These are phyloP conservation scores for Scaptomyza graminum DNA, from an alignment of 1,140 invertebrate species.

Conservation along the genomic window DNA sequence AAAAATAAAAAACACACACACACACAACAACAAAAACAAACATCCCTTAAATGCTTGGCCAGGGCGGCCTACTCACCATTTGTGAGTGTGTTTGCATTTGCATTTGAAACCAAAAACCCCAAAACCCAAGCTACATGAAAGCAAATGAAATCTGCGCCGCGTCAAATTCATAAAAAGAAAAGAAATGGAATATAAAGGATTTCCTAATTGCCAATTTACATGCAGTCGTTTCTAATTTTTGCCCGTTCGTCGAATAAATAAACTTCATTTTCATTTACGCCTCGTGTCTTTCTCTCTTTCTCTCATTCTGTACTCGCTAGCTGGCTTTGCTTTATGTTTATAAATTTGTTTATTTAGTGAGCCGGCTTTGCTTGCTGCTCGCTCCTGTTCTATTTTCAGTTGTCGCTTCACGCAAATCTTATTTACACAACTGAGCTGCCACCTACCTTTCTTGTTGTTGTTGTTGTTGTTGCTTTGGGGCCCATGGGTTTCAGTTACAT, in stretches of 20 bases:
- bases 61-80: conserved; percentile 7
- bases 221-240: conserved; percentile 77
- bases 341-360: conserved; percentile 73
- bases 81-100: conserved; percentile 52
- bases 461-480: background rate
- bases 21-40: conserved; percentile 12
- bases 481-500: conserved; percentile 30
- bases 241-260: conserved; percentile 75
- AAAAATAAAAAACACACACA: conserved; percentile 44
- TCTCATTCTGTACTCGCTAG: background rate
- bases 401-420: conserved; percentile 59
- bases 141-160: conserved; percentile 65
- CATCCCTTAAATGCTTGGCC: conserved; percentile 9
- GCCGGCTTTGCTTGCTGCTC: conserved; percentile 42
- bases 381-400: background rate
- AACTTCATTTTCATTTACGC: conserved; percentile 55
- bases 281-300: background rate
- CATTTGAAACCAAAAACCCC: conserved; percentile 53
- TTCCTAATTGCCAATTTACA: conserved; percentile 81
- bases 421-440: conserved; percentile 53
- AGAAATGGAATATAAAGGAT: conserved; percentile 79
- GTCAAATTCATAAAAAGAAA: conserved; percentile 72
- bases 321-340: conserved; percentile 44
- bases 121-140: conserved; percentile 37
- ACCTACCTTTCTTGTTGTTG: background rate